A percentile compares a stretch with the other conserved stretches of the same genome.
phyloP scores from a whole-genome alignment of 2,113 vertebrate genomes.

The Lophius piscatorius region DNA sequence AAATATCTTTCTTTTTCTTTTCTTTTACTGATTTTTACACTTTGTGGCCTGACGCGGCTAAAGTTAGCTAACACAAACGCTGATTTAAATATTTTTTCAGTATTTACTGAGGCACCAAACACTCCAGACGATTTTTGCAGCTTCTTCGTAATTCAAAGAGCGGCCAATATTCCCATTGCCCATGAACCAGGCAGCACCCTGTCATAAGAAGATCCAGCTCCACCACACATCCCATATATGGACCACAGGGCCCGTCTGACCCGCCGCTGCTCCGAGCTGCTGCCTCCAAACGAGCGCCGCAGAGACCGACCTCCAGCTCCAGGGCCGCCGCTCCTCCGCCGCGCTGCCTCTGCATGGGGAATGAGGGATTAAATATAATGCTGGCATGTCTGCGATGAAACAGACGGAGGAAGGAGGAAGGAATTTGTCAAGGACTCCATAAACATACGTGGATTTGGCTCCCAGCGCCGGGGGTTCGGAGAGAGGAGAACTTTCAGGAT shows the following conservation, averaged over 20 bases:
- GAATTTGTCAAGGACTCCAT: constrained; percentile 80
- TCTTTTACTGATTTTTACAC: too few species aligned
- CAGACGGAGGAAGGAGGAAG: constrained; percentile 70
- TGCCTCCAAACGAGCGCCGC: constrained; percentile 60
- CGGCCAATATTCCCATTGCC: constrained; percentile 42
- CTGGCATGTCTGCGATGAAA: constrained; percentile 65
- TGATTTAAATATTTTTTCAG: too few species aligned
- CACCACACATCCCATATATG: constrained; percentile 52
- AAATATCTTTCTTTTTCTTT: too few species aligned
- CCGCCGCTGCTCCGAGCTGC: constrained; percentile 53
- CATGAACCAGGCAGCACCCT: constrained; percentile 41
- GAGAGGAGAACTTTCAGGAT: constrained; percentile 69
- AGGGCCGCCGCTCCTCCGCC: constrained; percentile 53
- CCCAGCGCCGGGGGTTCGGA: constrained; percentile 64
- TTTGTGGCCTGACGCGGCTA: too few species aligned
- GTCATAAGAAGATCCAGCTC: constrained; percentile 57
- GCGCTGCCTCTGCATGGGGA: constrained; percentile 50
- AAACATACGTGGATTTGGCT: constrained; percentile 70
- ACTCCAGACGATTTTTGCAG: constrained; percentile 1
- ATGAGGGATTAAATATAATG: constrained; percentile 76
- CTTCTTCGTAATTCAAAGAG: constrained; percentile 45
- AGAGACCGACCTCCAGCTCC: constrained; percentile 51
- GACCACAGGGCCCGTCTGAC: constrained; percentile 12
- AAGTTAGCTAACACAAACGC: too few species aligned
- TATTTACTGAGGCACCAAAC: too few species aligned